phyloP scores from a whole-genome alignment of 2,797 vertebrate species.

The Chromobotia macracanthus region DNA sequence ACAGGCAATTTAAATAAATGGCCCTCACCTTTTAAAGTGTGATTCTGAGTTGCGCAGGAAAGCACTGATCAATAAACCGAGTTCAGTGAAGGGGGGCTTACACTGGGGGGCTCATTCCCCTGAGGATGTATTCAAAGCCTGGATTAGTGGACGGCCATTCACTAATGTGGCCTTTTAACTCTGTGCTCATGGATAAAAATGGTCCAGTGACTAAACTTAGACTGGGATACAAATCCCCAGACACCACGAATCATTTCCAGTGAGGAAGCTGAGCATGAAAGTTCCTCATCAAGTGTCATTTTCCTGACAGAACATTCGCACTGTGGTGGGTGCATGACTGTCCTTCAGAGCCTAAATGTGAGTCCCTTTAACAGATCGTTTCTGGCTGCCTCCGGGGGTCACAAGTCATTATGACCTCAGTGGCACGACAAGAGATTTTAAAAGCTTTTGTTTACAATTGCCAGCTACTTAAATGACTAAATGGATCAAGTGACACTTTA shows the following conservation, averaged over 20 bases:
- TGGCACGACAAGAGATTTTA: conserved; percentile 18
- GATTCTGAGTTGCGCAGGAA: conserved; percentile 31
- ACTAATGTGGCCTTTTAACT: conserved; percentile 48
- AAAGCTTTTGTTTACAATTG: conserved; percentile 30
- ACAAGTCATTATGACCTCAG: conserved; percentile 31
- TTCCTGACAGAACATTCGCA: conserved; percentile 43
- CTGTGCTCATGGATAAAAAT: conserved; percentile 42
- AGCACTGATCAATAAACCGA: conserved; percentile 55
- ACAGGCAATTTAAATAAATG: background rate
- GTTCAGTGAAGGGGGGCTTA: conserved; percentile 35
- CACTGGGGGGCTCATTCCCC: conserved; percentile 44
- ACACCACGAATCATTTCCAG: conserved; percentile 46
- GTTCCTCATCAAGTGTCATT: conserved; percentile 53
- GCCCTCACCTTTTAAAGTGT: conserved; percentile 1
- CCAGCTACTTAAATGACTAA: conserved; percentile 10
- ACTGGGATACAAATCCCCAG: conserved; percentile 44
- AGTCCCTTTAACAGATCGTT: conserved; percentile 44
- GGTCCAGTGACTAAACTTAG: conserved; percentile 53
- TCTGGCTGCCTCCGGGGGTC: conserved; percentile 25
- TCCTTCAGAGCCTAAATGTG: conserved; percentile 39
- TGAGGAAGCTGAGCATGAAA: conserved; percentile 43
- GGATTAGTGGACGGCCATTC: conserved; percentile 51
- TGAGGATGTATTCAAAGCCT: conserved; percentile 51
- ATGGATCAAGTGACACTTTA: background rate
- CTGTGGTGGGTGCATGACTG: conserved; percentile 21